Evolutionary conservation across 2,888 invertebrate genomes (phyloP).

Genomic region (Graphium colonna): DNA sequence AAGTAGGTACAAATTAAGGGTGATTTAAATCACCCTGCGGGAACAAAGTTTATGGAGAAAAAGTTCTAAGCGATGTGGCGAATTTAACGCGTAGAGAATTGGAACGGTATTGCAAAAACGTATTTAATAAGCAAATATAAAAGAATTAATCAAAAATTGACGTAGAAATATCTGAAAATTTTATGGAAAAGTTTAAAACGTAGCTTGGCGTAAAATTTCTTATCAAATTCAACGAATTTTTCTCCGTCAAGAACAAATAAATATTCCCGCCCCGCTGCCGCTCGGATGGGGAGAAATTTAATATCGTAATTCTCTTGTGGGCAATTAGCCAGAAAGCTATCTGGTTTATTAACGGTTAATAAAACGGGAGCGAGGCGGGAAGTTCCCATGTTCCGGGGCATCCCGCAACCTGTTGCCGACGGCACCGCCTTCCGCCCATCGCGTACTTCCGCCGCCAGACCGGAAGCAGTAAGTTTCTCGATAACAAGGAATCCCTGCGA

Average conservation of each 20-base stretch:
- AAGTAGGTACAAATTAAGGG: no score
- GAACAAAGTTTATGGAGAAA: no score
- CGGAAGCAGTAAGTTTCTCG: background rate
- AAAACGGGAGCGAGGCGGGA: conserved; percentile 54
- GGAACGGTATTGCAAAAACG: no score
- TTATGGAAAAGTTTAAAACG: background rate
- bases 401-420: conserved; percentile 73
- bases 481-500: conserved; percentile 20
- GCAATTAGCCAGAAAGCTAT: conserved; percentile 59
- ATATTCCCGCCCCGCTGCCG: background rate
- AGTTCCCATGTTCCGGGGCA: conserved; percentile 42
- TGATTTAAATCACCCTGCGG: no score
- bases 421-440: conserved; percentile 78
- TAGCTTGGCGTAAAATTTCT: background rate
- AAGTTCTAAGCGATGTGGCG: no score
- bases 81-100: no score
- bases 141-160: no score
- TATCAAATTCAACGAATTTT: conserved; percentile 28
- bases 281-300: conserved; percentile 45
- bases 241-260: conserved; percentile 31
- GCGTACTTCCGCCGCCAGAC: conserved; percentile 18
- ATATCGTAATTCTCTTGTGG: conserved; percentile 52
- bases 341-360: conserved; percentile 66
- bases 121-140: no score
- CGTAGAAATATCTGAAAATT: no score